Evolutionary conservation across 1,140 invertebrate species (phyloP), one percentile per base, ranked within the genome.

Genomic region (Drosophila aff.): DNA sequence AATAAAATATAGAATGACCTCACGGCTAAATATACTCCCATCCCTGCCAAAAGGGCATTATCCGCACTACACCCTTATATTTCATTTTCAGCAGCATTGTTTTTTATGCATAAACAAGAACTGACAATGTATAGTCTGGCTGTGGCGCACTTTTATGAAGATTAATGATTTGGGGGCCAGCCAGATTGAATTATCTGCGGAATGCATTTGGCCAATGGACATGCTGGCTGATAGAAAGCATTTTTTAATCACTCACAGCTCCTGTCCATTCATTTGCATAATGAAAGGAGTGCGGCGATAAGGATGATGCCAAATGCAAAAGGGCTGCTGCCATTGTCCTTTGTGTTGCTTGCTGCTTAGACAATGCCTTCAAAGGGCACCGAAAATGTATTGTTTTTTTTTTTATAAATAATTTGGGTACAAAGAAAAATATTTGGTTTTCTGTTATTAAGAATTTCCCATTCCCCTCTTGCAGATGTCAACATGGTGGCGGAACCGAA

Each of bases 401-500:
- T 58, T 71, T 49, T 75, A 40, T 74, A 62, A 11, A 52, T 74
- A 62, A 49, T 57, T n/a, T 23, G 31, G 31, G 2, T 23, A 64
- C 23, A 81, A 84, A 78, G 44, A 52, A 63, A 46, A 79, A 49
- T 64, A 69, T 31, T 49, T 52, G n/a, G 28, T 59, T 47, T 66
- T 64, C 21, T 57, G 18, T 41, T 59, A 62, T 81, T 62, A 79
- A 61, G 46, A 31, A 38, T 26, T 47, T 62, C 7, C 21, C 55
- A 46, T 65, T 49, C 1, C 18, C 7, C 16, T 38, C 21, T 91
- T 91, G 40, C 82, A 93, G 93, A 93, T 91, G 93, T 93, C 58
- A 97, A 97, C 93, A 96, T 97, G 96, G 96, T 97, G 43, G 96
- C 96, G 21, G 96, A 97, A 91, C 96, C 96, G 33, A 97, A 97